These are phyloP conservation scores for Rhodophaea formosa DNA, from an alignment of 2,888 invertebrate genomes.

Conservation along the genomic window DNA sequence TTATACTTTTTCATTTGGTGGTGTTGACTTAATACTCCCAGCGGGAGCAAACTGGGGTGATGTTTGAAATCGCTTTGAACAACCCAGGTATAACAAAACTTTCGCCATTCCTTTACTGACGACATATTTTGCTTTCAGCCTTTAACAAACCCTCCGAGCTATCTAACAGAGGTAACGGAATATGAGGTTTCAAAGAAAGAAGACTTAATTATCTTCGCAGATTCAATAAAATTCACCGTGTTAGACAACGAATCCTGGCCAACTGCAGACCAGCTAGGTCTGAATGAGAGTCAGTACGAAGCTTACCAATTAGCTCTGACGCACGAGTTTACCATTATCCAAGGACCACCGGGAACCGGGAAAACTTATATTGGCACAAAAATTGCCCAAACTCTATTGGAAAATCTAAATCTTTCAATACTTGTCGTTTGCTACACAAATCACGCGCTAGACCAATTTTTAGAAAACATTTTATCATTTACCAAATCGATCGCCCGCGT, in stretches of 20 bases:
- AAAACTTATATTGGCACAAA: slow-evolving; percentile 86
- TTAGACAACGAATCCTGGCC: background rate
- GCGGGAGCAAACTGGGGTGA: too few species aligned
- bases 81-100: too few species aligned
- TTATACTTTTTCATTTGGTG: too few species aligned
- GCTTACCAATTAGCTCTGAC: slow-evolving; percentile 83
- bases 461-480: slow-evolving; percentile 83
- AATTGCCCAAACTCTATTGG: slow-evolving; percentile 83
- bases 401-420: slow-evolving; percentile 77
- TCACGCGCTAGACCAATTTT: slow-evolving; percentile 92
- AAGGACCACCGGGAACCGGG: slow-evolving; percentile 90
- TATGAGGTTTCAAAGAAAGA: background rate
- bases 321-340: slow-evolving; percentile 84
- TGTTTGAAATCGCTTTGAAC: too few species aligned
- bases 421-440: slow-evolving; percentile 91
- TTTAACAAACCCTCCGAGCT: slow-evolving; percentile 24
- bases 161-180: slow-evolving; percentile 17
- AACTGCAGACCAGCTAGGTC: slow-evolving; percentile 39
- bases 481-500: slow-evolving; percentile 84
- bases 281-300: slow-evolving; percentile 81
- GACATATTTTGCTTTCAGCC: slow-evolving; percentile 24
- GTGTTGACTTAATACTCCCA: too few species aligned
- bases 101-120: background rate
- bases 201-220: background rate
- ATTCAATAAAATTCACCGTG: background rate